A percentile compares a stretch with the other conserved stretches of the same genome.
Conservation (phyloP, 2,797 vertebrate species). For the Onychomys torridus region DNA sequence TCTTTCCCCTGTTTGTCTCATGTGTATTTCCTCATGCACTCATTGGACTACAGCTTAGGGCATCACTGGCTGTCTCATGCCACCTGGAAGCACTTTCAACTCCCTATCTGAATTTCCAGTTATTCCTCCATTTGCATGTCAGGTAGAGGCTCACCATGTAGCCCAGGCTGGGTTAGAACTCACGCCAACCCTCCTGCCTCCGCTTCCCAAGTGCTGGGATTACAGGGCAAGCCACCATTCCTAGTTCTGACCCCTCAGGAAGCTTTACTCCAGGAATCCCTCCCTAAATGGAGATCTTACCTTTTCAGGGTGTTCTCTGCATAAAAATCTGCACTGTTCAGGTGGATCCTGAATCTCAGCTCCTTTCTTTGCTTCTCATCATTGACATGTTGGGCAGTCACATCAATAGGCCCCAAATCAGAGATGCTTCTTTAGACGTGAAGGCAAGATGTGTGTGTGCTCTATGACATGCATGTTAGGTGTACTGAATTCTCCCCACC, state of each 20-base stretch:
- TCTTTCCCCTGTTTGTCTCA: not conserved
- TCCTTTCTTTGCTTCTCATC: not conserved
- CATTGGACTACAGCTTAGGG: not conserved
- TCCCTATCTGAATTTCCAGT: not conserved
- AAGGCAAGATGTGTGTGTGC: no score
- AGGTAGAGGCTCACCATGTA: not conserved
- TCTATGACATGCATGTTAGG: not conserved
- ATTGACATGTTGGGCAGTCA: not conserved
- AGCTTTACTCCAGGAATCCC: not conserved
- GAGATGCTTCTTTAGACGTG: not conserved
- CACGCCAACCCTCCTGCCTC: not conserved
- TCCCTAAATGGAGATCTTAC: not conserved
- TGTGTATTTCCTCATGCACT: not conserved
- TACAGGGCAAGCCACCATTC: not conserved
- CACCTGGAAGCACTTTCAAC: not conserved
- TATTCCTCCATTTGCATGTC: not conserved
- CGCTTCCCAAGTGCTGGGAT: not conserved
- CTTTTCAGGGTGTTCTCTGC: not conserved
- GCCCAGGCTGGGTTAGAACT: not conserved
- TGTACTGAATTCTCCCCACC: not conserved
- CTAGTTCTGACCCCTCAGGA: not conserved
- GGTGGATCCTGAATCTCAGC: not conserved
- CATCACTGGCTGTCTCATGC: not conserved
- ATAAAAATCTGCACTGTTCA: not conserved
- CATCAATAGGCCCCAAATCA: not conserved